A percentile compares a stretch with the other conserved stretches of the same genome.
phyloP scores from a whole-genome alignment of 2,888 invertebrate species.

The Habrosyne pyritoides region DNA sequence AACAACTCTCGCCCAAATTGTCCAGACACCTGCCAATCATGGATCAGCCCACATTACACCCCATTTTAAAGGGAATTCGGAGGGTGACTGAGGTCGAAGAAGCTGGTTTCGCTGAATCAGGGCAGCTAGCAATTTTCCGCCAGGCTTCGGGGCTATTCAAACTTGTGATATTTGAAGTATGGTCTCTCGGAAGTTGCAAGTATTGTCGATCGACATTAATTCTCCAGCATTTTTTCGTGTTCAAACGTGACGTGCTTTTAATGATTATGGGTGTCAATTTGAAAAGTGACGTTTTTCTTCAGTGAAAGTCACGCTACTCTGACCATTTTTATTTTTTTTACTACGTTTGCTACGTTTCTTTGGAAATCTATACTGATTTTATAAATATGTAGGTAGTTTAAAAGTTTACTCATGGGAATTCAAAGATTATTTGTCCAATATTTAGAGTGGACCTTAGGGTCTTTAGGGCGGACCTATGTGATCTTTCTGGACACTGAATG shows the following conservation, averaged over 20 bases:
- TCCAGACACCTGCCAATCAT: constrained; percentile 28
- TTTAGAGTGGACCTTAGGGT: too few relatives aligned
- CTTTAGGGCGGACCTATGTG: too few relatives aligned
- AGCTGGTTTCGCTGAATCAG: constrained; percentile 46
- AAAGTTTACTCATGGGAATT: too few relatives aligned
- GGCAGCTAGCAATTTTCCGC: constrained; percentile 50
- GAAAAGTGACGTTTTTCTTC: background rate
- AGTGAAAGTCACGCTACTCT: too few relatives aligned
- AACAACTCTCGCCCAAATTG: constrained; percentile 26
- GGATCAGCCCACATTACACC: constrained; percentile 7
- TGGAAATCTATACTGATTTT: too few relatives aligned
- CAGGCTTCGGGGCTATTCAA: constrained; percentile 41
- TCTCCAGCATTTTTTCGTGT: background rate
- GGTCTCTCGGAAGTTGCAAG: constrained; percentile 28
- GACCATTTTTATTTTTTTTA: background rate
- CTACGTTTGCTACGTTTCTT: too few relatives aligned
- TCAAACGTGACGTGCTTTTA: background rate
- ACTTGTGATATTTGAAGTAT: constrained; percentile 42
- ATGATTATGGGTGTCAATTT: background rate
- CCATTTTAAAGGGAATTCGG: background rate
- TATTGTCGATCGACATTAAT: constrained; percentile 27
- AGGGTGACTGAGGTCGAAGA: constrained; percentile 20
- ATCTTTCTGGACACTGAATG: too few relatives aligned
- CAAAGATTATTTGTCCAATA: too few relatives aligned
- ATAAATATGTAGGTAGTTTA: too few relatives aligned